phyloP scores from a whole-genome alignment of 1,140 invertebrate genomes.

The Mylabris phalerata region DNA sequence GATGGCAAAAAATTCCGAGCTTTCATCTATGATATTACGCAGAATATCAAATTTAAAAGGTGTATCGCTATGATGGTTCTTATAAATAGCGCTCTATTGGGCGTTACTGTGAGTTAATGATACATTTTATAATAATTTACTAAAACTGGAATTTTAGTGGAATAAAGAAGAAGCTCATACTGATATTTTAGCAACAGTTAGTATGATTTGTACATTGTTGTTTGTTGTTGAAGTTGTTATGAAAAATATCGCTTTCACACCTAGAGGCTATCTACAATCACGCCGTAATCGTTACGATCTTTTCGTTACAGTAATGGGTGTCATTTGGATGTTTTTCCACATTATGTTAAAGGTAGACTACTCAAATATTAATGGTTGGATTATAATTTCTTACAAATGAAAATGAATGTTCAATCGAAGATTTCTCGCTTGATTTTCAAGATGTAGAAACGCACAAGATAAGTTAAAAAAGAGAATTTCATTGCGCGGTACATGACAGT shows the following conservation, averaged over 20 bases:
- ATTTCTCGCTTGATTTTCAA: no score
- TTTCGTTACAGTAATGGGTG: slow-evolving; percentile 91
- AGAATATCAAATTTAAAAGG: slow-evolving; percentile 93
- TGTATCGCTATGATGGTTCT: slow-evolving; percentile 89
- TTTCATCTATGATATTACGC: slow-evolving; percentile 97
- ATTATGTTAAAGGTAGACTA: slow-evolving; percentile 69
- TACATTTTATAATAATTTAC: no score
- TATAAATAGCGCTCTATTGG: slow-evolving; percentile 84
- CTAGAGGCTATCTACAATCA: slow-evolving; percentile 97
- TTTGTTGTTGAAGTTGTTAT: slow-evolving; percentile 93
- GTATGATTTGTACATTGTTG: slow-evolving; percentile 74
- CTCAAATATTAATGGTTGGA: no score
- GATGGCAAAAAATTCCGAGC: slow-evolving; percentile 85
- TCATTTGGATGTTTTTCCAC: slow-evolving; percentile 95
- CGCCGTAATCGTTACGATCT: slow-evolving; percentile 96
- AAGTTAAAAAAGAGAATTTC: no score
- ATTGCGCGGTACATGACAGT: no score
- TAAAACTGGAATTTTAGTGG: slow-evolving; percentile 53
- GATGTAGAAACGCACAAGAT: no score
- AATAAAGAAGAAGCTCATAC: slow-evolving; percentile 70
- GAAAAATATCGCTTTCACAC: slow-evolving; percentile 98
- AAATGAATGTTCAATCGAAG: no score
- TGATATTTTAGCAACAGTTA: slow-evolving; percentile 75
- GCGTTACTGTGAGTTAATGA: slow-evolving; percentile 70
- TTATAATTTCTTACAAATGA: no score